Conservation (phyloP, 2,888 invertebrate genomes). For the Odontocerum albicorne region DNA sequence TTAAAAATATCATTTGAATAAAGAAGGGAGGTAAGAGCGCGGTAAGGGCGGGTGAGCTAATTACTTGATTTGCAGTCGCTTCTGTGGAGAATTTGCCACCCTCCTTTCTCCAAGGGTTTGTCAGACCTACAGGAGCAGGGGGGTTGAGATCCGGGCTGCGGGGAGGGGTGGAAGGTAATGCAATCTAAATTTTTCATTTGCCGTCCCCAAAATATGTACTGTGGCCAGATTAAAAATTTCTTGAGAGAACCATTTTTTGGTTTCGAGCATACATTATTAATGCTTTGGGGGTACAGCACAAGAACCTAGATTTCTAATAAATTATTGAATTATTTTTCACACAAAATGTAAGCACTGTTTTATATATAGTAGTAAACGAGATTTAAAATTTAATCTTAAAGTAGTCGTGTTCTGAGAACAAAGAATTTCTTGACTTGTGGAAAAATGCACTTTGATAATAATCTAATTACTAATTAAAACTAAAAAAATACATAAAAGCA, state of each 20-base stretch:
- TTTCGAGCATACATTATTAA: conserved; percentile 23
- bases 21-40: conserved; percentile 16
- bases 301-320: not conserved
- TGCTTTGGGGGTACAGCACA: not conserved
- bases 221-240: conserved; percentile 39
- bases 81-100: conserved; percentile 41
- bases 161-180: conserved; percentile 43
- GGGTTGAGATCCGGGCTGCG: conserved; percentile 3
- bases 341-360: not conserved
- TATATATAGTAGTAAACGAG: too few species aligned
- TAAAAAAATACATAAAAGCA: too few species aligned
- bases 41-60: conserved; percentile 47
- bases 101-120: not conserved
- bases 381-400: too few species aligned
- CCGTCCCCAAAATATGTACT: conserved; percentile 40
- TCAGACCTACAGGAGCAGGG: too few species aligned
- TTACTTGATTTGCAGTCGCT: conserved; percentile 57
- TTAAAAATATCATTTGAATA: conserved; percentile 26
- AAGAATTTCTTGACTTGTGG: too few species aligned
- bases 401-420: too few species aligned
- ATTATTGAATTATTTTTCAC: not conserved
- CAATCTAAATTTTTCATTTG: conserved; percentile 56
- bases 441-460: too few species aligned
- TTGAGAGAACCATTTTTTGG: conserved; percentile 11
- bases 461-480: too few species aligned